These are phyloP conservation scores for Coenonympha glycerion DNA, from an alignment of 2,888 invertebrate species.

Conservation along the genomic window DNA sequence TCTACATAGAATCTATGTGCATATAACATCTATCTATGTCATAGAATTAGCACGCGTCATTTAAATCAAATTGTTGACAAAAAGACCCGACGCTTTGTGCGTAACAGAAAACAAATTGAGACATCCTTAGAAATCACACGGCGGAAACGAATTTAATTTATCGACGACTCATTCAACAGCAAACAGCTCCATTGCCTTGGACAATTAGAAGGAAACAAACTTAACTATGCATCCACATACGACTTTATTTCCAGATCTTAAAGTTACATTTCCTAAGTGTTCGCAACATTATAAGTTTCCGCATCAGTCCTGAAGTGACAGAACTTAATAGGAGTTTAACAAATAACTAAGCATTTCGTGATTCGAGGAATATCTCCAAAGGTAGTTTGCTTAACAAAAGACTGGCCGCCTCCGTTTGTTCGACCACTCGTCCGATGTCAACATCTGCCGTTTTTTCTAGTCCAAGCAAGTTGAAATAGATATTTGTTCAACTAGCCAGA, in stretches of 20 bases:
- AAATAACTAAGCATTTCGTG: conserved; percentile 73
- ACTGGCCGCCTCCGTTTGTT: conserved; percentile 59
- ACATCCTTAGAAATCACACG: conserved; percentile 65
- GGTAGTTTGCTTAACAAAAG: conserved; percentile 67
- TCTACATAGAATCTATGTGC: too few relatives aligned
- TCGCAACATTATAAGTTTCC: conserved; percentile 9
- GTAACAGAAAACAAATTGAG: conserved; percentile 68
- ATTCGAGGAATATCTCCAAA: conserved; percentile 70
- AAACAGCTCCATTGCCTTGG: conserved; percentile 58
- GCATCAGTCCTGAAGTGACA: conserved; percentile 16
- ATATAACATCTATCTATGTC: too few relatives aligned
- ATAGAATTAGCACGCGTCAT: conserved; percentile 48
- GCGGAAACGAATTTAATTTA: conserved; percentile 75
- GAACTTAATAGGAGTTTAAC: conserved; percentile 73
- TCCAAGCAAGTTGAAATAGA: conserved; percentile 60
- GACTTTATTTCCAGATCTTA: conserved; percentile 31
- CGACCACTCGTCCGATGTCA: conserved; percentile 58
- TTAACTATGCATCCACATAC: conserved; percentile 19
- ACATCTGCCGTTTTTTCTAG: conserved; percentile 66
- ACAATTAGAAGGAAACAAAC: conserved; percentile 57
- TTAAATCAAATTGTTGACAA: conserved; percentile 36
- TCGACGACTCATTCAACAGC: conserved; percentile 66
- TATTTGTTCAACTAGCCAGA: conserved; percentile 74
- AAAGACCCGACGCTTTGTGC: conserved; percentile 39
- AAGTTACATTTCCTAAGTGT: conserved; percentile 27